Base-by-base conservation (phyloP, 1,140 invertebrate species). In the Ditylenchus dipsaci region DNA sequence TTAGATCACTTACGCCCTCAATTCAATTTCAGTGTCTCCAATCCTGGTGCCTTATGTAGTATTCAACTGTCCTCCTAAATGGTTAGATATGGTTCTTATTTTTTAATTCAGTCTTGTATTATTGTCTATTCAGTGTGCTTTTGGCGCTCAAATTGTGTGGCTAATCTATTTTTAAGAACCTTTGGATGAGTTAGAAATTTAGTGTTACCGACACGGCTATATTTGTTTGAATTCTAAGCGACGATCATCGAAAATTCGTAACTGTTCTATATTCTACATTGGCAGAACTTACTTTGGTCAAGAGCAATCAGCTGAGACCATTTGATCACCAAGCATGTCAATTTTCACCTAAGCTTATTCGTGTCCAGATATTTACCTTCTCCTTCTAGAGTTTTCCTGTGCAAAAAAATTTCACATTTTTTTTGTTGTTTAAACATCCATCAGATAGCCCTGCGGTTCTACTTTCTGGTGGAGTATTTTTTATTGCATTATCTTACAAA, bases 301-400 rank as follows among this genome's bases (percentile, higher is more conserved):
- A 27, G 33, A 58, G 30, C 53, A n/a, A 67, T 13, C 23, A n/a
- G 9, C 29, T 70, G 1, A 67, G 61, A 33, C 33, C 23, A 23
- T 70, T 71, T 15, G 68, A 70, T 61, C 71, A 53, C 33, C 47
- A 70, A 43, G 68, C 71, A 42, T 53, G 49, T 7, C 49, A 53
- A 17, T 3, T 19, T 53, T 38, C 33, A 7, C 11, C 43, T 45
- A 13, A n/a, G 11, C 43, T 13, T n/a, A 45, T 13, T 13, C n/a
- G 11, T n/a, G 43, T 11, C 11, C 11, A 13, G 43, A n/a, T n/a
- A n/a, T n/a, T n/a, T n/a, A n/a, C 19, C 13, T 67, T 66, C 29
- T 23, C 1, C 19, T 38, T 61, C 30, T 42, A 43, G 67, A 56
- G 59, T 17, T 68, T 53, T 38, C 61, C 67, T 7, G 61, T 59